These are phyloP conservation scores for Uromys caudimaculatus DNA, from an alignment of 2,797 vertebrate genomes.

Conservation along the genomic window DNA sequence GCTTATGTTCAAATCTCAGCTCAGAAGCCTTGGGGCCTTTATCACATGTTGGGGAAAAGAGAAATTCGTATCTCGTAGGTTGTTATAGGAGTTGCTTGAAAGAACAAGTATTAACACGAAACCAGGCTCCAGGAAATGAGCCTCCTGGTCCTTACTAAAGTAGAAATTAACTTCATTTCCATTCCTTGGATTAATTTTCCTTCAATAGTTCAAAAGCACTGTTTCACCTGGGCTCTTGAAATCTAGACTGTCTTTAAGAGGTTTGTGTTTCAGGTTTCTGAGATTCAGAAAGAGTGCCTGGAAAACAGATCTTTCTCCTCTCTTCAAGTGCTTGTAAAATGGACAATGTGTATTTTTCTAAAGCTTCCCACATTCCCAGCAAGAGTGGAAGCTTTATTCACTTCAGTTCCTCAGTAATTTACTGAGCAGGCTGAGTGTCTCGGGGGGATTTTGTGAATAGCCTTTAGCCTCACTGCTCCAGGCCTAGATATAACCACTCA, in stretches of 20 bases:
- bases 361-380: neutral
- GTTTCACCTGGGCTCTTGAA: neutral
- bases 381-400: neutral
- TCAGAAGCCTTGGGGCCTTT: neutral
- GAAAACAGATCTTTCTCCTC: neutral
- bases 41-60: neutral
- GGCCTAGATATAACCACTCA: neutral
- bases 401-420: constrained; percentile 47
- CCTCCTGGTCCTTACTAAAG: neutral
- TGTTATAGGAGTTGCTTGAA: neutral
- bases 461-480: neutral
- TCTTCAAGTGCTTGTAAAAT: constrained; percentile 57
- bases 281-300: neutral
- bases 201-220: neutral
- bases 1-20: neutral
- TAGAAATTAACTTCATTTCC: constrained; percentile 13
- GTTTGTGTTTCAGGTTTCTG: constrained; percentile 44
- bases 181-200: constrained; percentile 12
- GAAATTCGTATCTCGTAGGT: neutral
- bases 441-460: neutral
- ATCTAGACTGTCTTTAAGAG: constrained; percentile 17
- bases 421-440: neutral
- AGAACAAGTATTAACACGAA: neutral
- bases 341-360: constrained; percentile 61
- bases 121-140: neutral